Conservation (phyloP, 2,888 invertebrate species). For the Cheilosia urbana region DNA sequence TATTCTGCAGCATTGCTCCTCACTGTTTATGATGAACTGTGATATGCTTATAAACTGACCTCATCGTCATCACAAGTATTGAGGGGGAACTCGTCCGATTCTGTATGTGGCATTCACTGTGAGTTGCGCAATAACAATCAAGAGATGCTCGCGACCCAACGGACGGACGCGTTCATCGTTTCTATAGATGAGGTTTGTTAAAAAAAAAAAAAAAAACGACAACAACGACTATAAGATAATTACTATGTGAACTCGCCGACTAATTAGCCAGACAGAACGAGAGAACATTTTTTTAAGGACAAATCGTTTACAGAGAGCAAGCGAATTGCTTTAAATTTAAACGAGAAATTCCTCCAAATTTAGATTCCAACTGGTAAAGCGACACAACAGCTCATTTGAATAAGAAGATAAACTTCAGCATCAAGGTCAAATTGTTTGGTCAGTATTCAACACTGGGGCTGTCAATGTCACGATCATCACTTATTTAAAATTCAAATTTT, state of each 20-base stretch:
- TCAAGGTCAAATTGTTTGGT: slow-evolving; percentile 19
- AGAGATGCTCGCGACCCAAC: slow-evolving; percentile 31
- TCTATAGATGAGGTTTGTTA: slow-evolving; percentile 28
- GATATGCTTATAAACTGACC: slow-evolving; percentile 72
- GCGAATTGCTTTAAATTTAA: slow-evolving; percentile 32
- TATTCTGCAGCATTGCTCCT: slow-evolving; percentile 33
- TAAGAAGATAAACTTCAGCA: slow-evolving; percentile 1
- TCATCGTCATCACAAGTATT: slow-evolving; percentile 48
- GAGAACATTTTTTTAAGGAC: slow-evolving; percentile 51
- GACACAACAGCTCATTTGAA: slow-evolving; percentile 6
- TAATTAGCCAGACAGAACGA: slow-evolving; percentile 51
- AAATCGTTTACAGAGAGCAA: slow-evolving; percentile 49
- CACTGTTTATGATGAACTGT: slow-evolving; percentile 43
- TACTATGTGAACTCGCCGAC: slow-evolving; percentile 65
- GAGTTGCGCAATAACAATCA: slow-evolving; percentile 62
- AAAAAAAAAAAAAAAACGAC: slow-evolving; percentile 22
- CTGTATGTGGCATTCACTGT: slow-evolving; percentile 30
- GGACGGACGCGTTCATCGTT: slow-evolving; percentile 29
- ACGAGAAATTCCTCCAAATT: slow-evolving; percentile 52
- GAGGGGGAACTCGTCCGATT: slow-evolving; percentile 44
- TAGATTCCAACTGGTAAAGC: slow-evolving; percentile 34
- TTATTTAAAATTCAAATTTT: slow-evolving; percentile 29
- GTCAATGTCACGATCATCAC: slow-evolving; percentile 30
- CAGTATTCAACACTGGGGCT: not conserved
- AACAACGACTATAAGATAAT: slow-evolving; percentile 51